phyloP scores from a whole-genome alignment of 2,797 vertebrate species.

The Tenualosa ilisha region DNA sequence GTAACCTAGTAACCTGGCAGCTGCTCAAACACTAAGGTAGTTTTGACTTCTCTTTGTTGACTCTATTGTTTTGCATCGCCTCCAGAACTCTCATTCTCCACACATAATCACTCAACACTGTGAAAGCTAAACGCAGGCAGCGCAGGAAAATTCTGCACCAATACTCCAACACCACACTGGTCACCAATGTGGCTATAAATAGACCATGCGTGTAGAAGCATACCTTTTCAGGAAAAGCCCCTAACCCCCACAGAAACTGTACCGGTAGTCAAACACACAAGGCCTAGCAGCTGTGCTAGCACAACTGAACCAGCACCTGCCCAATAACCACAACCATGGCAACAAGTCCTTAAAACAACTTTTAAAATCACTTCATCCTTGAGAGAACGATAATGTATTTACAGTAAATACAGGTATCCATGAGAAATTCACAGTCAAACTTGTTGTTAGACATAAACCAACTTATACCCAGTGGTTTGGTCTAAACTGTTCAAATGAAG shows the following conservation, averaged over 20 bases:
- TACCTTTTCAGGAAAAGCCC: slow-evolving; percentile 1
- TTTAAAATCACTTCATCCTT: neutral
- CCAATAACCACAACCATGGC: neutral
- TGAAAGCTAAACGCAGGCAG: neutral
- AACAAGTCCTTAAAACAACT: neutral
- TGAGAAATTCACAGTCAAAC: neutral
- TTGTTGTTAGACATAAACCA: neutral
- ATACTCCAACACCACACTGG: neutral
- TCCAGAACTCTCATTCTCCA: neutral
- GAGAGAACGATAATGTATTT: neutral
- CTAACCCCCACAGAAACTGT: neutral
- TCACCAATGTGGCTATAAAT: neutral
- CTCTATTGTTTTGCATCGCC: neutral
- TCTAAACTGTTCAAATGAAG: neutral
- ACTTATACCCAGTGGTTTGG: neutral
- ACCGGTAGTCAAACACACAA: slow-evolving; percentile 2
- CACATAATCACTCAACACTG: neutral
- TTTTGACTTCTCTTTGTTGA: neutral
- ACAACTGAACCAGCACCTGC: slow-evolving; percentile 10
- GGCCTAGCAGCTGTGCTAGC: neutral
- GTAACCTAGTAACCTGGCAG: slow-evolving; percentile 12
- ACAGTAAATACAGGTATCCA: neutral
- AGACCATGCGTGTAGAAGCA: neutral
- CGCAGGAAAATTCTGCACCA: neutral
- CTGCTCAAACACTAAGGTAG: slow-evolving; percentile 12